Evolutionary conservation across 1,140 invertebrate species (phyloP), one percentile per base, ranked within the genome.

Genomic region (Diprion similis): DNA sequence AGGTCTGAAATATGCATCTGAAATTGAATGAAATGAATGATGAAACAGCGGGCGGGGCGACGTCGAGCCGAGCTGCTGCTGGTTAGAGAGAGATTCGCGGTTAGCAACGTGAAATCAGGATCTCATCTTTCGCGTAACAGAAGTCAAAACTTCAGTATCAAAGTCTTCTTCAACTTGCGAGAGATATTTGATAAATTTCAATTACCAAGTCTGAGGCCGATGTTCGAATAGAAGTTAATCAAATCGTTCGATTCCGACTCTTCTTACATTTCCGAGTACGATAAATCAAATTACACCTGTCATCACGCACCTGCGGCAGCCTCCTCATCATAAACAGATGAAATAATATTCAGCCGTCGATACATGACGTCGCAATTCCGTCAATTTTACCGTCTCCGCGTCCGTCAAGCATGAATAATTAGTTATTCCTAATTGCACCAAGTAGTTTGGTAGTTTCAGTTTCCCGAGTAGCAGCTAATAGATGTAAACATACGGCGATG

Each of bases 401-500:
- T 17, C 51, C 51, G 1, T 59, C 51, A 59, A 59, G n/a, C 51
- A 75, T 77, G 71, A 73, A 73, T 80, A 80, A 80, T 80, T 80
- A 80, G 75, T 80, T 78, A 80, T 80, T 78, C 75, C 79, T 78
- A 80, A 80, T 80, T 78, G 73, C 75, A 67, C 48, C 59, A 73
- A 78, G 78, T 78, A 80, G 78, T 80, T 80, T 18, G 73, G 59
- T 69, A 74, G 75, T 80, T 74, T 78, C 79, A 77, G 79, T 80
- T 73, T 75, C 73, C 67, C 45, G 6, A 45, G 19, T 17, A 59
- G 11, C 51, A 37, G 24, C 24, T 37, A 59, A 59, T 17, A 59
- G 51, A 59, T 59, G 51, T 59, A 59, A 17, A 59, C n/a, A 59
- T 13, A 59, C 51, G 51, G 4, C 6, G 24, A 37, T 6, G n/a